Evolutionary conservation across 2,888 invertebrate species (phyloP).

Genomic region (Dromius quadrimaculatus): DNA sequence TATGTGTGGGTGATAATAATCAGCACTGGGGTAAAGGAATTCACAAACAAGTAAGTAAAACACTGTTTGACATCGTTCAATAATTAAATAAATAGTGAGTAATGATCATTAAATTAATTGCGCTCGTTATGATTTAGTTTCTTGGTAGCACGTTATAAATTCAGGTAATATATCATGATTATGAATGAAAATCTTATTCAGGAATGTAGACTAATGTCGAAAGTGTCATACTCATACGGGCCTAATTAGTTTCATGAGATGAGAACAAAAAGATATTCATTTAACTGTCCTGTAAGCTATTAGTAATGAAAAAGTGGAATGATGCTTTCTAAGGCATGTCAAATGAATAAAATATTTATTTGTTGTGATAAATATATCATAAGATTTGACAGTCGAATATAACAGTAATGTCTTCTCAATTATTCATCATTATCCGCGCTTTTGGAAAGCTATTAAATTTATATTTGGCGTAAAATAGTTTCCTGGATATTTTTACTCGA

Average conservation of each 20-base stretch:
- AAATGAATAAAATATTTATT: no score
- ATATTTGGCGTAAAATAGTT: background rate
- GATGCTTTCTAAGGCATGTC: no score
- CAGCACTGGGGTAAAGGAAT: no score
- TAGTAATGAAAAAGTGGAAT: no score
- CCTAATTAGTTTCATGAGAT: slow-evolving; percentile 40
- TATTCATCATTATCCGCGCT: background rate
- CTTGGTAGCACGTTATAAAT: slow-evolving; percentile 39
- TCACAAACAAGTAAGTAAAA: no score
- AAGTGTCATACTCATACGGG: slow-evolving; percentile 40
- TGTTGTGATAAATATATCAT: no score
- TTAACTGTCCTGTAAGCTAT: no score
- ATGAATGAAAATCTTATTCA: slow-evolving; percentile 46
- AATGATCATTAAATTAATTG: slow-evolving; percentile 39
- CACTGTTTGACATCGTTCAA: slow-evolving; percentile 3
- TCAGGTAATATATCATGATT: slow-evolving; percentile 42
- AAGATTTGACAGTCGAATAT: no score
- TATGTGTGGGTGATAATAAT: no score
- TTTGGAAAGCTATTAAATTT: background rate
- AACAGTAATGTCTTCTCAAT: no score
- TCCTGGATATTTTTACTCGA: background rate
- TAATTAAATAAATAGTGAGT: slow-evolving; percentile 29
- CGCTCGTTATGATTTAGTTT: slow-evolving; percentile 31
- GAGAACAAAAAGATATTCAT: slow-evolving; percentile 28
- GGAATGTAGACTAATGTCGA: slow-evolving; percentile 40